These are phyloP conservation scores for Hymenopus coronatus DNA, from an alignment of 2,888 invertebrate species.

Conservation along the genomic window DNA sequence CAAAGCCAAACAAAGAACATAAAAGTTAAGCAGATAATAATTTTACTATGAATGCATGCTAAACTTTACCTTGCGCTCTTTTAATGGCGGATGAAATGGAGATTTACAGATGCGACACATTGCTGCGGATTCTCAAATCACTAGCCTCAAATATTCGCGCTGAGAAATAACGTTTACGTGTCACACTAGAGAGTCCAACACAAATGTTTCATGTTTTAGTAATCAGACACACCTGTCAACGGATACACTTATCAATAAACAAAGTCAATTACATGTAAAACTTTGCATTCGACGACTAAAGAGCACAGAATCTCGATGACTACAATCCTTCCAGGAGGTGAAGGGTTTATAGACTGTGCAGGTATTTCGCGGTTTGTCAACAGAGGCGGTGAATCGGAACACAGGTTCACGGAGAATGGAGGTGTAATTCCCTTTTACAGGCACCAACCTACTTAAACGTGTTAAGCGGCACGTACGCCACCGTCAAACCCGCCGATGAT, in stretches of 20 bases:
- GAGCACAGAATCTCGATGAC: background rate
- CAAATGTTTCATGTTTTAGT: background rate
- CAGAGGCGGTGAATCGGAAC: background rate
- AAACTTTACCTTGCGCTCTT: background rate
- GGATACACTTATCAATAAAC: background rate
- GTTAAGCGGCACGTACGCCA: background rate
- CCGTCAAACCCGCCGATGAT: background rate
- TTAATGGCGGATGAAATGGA: background rate
- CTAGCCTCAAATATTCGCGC: background rate
- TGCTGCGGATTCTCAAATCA: background rate
- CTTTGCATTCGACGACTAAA: background rate
- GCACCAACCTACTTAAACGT: background rate
- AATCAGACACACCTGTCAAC: background rate
- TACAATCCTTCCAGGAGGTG: background rate
- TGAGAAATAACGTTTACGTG: no score
- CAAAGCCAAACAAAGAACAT: background rate
- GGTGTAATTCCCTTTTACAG: background rate
- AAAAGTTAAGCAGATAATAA: background rate
- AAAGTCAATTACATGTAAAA: no score
- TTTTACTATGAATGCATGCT: background rate
- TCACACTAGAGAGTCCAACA: background rate
- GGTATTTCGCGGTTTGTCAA: background rate
- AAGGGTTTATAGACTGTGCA: background rate
- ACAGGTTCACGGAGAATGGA: background rate
- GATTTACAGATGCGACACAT: background rate